Percentiles rank a stretch among this genome's conserved stretches.
Evolutionary conservation across 1,140 invertebrate species (phyloP).

Genomic region (Drosophila pandora): DNA sequence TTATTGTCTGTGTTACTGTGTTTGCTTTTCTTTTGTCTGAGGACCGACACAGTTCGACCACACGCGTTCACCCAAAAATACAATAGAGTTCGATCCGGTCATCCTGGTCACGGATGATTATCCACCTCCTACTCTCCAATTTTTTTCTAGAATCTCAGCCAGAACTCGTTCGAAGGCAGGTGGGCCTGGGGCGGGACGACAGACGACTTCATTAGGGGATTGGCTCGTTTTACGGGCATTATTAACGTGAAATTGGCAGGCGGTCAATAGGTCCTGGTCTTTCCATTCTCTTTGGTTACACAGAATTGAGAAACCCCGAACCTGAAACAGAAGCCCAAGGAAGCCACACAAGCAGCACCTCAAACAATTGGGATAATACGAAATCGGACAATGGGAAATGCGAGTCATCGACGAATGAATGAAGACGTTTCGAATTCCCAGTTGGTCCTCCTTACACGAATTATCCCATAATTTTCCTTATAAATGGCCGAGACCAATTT

Average conservation of each 20-base stretch:
- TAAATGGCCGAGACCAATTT: conserved; percentile 42
- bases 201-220: conserved; percentile 64
- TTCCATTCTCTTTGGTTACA: conserved; percentile 51
- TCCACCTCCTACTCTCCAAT: conserved; percentile 1
- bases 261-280: conserved; percentile 45
- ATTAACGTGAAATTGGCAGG: conserved; percentile 54
- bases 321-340: conserved; percentile 4
- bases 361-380: conserved; percentile 23
- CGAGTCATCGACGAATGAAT: conserved; percentile 34
- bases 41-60: conserved; percentile 21
- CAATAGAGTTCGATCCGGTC: conserved; percentile 24
- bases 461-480: conserved; percentile 35
- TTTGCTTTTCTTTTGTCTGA: conserved; percentile 69
- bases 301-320: conserved; percentile 16
- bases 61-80: conserved; percentile 45
- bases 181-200: conserved; percentile 23
- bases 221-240: conserved; percentile 73
- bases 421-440: conserved; percentile 35
- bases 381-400: conserved; percentile 40
- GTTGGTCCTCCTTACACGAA: conserved; percentile 9
- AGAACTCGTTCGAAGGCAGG: conserved; percentile 35
- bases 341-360: conserved; percentile 47
- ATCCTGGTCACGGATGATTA: conserved; percentile 38
- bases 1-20: conserved; percentile 75
- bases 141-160: conserved; percentile 24